A percentile compares a stretch with the other conserved stretches of the same genome.
These are phyloP conservation scores for Orthonevra nobilis DNA, from an alignment of 2,888 invertebrate species.

Conservation along the genomic window DNA sequence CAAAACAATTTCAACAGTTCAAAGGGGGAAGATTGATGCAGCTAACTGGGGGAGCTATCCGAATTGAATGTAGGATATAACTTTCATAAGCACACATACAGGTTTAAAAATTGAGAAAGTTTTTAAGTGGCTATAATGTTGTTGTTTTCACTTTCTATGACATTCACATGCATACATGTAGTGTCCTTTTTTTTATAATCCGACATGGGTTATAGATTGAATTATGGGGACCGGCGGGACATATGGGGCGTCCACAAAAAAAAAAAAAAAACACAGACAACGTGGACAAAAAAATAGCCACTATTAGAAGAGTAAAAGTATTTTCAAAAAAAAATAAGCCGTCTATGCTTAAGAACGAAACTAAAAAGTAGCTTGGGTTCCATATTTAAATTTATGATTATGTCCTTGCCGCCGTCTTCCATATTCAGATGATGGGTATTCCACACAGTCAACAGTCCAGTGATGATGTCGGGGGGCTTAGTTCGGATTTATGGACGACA, in stretches of 20 bases:
- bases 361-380: conserved; percentile 61
- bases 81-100: conserved; percentile 22
- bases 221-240: conserved; percentile 61
- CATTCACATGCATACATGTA: not conserved
- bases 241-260: conserved; percentile 58
- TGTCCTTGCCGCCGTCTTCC: conserved; percentile 59
- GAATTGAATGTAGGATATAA: conserved; percentile 12
- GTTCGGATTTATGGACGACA: conserved; percentile 69
- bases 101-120: conserved; percentile 50
- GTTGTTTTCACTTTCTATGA: conserved; percentile 64
- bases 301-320: conserved; percentile 17
- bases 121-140: conserved; percentile 62
- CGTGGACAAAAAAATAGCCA: conserved; percentile 21
- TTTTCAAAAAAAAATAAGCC: conserved; percentile 26
- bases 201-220: conserved; percentile 64
- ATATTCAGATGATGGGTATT: conserved; percentile 45
- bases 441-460: conserved; percentile 12
- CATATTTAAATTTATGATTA: conserved; percentile 71
- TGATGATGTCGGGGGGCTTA: conserved; percentile 45
- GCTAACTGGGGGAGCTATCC: conserved; percentile 12
- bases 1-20: conserved; percentile 36
- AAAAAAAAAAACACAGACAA: conserved; percentile 36
- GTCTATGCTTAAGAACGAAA: conserved; percentile 42
- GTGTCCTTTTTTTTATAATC: conserved; percentile 53
- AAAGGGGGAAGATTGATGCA: conserved; percentile 26